These are phyloP conservation scores for Stegodyphus dumicola DNA, from an alignment of 1,140 invertebrate species.

Conservation along the genomic window DNA sequence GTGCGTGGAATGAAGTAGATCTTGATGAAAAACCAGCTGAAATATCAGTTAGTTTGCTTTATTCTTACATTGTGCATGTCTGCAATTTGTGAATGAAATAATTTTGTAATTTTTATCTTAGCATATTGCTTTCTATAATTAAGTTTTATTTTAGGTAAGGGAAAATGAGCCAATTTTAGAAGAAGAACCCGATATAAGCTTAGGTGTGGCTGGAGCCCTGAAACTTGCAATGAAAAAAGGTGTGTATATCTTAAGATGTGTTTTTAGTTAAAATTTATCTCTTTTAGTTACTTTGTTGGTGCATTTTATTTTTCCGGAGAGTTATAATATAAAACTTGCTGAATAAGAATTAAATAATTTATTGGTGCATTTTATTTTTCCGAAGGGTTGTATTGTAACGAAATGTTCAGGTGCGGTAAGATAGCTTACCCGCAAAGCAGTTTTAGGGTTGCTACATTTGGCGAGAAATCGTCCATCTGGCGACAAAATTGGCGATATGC, in stretches of 20 bases:
- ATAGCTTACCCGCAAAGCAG: too few species aligned
- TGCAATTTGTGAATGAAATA: too few species aligned
- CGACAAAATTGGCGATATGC: too few species aligned
- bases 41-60: conserved; percentile 64
- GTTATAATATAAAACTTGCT: too few species aligned
- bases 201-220: conserved; percentile 91
- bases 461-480: too few species aligned
- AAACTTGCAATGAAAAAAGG: conserved; percentile 93
- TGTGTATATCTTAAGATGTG: conserved; percentile 25
- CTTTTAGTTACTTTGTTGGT: neutral
- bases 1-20: conserved; percentile 80
- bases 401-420: too few species aligned
- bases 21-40: conserved; percentile 71
- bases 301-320: too few species aligned
- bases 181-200: conserved; percentile 93
- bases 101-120: neutral
- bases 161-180: conserved; percentile 79
- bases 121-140: neutral
- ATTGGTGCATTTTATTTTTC: too few species aligned
- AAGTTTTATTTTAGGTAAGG: conserved; percentile 25
- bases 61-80: too few species aligned
- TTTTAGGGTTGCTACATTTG: too few species aligned
- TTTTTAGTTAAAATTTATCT: neutral
- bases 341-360: too few species aligned
- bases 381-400: too few species aligned